A percentile compares a stretch with the other conserved stretches of the same genome.
These are phyloP conservation scores for Pandemis corylana DNA, from an alignment of 2,888 invertebrate genomes.

Conservation along the genomic window DNA sequence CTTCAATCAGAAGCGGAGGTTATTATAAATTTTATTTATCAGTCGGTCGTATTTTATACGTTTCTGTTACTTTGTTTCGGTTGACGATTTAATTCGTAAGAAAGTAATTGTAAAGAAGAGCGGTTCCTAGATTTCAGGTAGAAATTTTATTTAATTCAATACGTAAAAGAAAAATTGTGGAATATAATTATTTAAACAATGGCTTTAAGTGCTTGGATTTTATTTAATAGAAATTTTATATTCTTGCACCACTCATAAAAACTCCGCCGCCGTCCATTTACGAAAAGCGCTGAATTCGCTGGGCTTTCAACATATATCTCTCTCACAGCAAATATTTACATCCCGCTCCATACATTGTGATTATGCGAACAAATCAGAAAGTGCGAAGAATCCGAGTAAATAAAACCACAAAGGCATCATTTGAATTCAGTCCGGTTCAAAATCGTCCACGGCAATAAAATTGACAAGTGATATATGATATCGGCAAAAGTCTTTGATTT, in stretches of 20 bases:
- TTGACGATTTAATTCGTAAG: too few species aligned
- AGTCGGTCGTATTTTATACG: neutral
- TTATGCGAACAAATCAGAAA: conserved; percentile 55
- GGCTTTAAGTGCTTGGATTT: too few species aligned
- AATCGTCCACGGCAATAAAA: conserved; percentile 57
- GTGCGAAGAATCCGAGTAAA: conserved; percentile 11
- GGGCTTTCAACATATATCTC: conserved; percentile 8
- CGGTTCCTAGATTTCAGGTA: too few species aligned
- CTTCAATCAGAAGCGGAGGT: conserved; percentile 45
- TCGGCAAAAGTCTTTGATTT: conserved; percentile 55
- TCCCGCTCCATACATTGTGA: conserved; percentile 44
- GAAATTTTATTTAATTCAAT: too few species aligned
- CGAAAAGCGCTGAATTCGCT: conserved; percentile 39
- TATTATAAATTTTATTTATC: neutral
- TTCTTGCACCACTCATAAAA: neutral
- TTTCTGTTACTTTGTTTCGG: too few species aligned
- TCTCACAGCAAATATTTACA: conserved; percentile 47
- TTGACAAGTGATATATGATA: conserved; percentile 58
- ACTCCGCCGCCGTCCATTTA: neutral
- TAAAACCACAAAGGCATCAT: neutral
- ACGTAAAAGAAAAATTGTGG: too few species aligned
- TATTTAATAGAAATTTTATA: too few species aligned
- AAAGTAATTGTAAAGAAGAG: too few species aligned
- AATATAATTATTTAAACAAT: neutral
- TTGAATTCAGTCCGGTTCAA: conserved; percentile 46